Evolutionary conservation across 2,888 invertebrate species (phyloP), one percentile per base, ranked within the genome.

Genomic region (Apamea sordens): DNA sequence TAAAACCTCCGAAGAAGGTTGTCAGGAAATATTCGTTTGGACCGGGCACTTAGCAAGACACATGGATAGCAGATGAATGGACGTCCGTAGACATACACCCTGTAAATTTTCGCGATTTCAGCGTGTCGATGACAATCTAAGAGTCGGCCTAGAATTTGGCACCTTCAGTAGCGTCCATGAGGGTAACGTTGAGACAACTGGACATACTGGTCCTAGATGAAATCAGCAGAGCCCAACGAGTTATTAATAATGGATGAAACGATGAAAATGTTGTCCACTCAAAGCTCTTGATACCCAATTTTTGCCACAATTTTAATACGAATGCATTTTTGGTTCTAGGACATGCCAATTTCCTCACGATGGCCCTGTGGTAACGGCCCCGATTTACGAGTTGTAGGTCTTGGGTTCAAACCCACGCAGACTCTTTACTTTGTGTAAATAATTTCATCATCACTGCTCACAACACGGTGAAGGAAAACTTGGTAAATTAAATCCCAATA

Each of bases 401-500:
- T 6, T 41, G 41, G 41, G 41, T 41, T 41, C 6, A 7, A 41
- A 41, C 41, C 41, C 41, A 41, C 0, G 41, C 41, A 41, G 41
- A 41, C 41, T 6, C 41, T 41, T 44, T 44, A 44, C 44, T 13
- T 47, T 47, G 47, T 47, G 15, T 47, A 47, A 47, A 47, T 47
- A 15, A 47, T 47, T 47, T 13, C 47, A 13, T 47, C 15, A 47
- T 5, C 47, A 47, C 47, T 47, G 47, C 47, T 47, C 47, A 5
- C 15, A 47, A 47, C 15, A 47, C 47, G 15, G 15, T 47, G 15
- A 47, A 47, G 47, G 47, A 47, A 47, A 47, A 7, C 18, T 50
- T 1, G 59, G 41, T 28, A 32, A 63, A 71, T 61, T 18, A 61
- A 72, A n/a, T 28, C 36, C 24, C 32, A 36, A 56, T 82, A 75